phyloP scores from a whole-genome alignment of 2,888 invertebrate species.

The Temnothorax unifasciatus region DNA sequence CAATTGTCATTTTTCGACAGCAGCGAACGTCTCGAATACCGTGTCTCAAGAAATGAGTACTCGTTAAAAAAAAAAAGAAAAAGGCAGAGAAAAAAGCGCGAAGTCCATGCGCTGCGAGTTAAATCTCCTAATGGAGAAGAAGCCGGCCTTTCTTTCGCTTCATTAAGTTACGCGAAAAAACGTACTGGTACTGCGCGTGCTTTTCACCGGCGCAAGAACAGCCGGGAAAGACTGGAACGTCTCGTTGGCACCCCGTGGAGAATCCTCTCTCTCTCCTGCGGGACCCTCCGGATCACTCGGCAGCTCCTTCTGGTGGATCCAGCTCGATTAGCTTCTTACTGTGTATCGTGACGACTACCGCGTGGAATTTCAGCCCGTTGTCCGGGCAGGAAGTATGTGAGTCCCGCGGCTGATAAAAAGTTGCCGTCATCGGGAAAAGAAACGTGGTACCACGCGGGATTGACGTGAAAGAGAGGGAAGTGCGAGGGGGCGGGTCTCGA shows the following conservation, averaged over 20 bases:
- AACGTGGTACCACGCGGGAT: conserved; percentile 55
- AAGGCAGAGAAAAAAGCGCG: neutral
- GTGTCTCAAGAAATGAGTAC: neutral
- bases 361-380: conserved; percentile 76
- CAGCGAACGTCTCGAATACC: neutral
- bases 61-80: conserved; percentile 10
- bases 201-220: conserved; percentile 49
- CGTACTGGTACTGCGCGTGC: conserved; percentile 6
- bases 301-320: conserved; percentile 28
- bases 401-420: conserved; percentile 76
- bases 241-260: conserved; percentile 66
- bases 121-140: conserved; percentile 40
- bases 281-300: conserved; percentile 56
- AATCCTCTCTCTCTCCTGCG: conserved; percentile 60
- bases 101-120: conserved; percentile 27
- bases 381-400: conserved; percentile 79
- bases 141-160: conserved; percentile 37
- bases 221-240: conserved; percentile 49
- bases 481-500: conserved; percentile 15
- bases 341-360: conserved; percentile 74
- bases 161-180: conserved; percentile 42
- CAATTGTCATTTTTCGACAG: conserved; percentile 15
- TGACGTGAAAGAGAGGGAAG: neutral
- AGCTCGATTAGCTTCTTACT: conserved; percentile 76
- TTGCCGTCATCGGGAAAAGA: conserved; percentile 69